Conservation (phyloP, 2,888 invertebrate genomes). For the Poecilus cupreus region DNA sequence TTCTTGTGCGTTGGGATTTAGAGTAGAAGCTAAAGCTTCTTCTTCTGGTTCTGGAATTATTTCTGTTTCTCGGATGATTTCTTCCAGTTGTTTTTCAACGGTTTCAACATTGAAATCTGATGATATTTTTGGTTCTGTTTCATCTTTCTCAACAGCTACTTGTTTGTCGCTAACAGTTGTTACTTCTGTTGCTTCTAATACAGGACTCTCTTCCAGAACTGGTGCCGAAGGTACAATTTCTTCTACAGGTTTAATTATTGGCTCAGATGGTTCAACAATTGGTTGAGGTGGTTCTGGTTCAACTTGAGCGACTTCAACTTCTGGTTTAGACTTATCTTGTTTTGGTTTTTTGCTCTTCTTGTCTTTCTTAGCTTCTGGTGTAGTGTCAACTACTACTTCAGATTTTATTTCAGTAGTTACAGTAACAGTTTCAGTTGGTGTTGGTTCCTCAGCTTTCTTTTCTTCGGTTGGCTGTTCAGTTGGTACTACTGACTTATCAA, state of each 20-base stretch:
- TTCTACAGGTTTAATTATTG: neutral
- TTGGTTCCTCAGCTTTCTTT: too few species aligned
- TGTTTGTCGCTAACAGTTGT: slow-evolving; percentile 33
- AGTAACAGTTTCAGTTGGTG: neutral
- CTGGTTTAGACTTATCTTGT: neutral
- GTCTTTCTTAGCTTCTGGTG: neutral
- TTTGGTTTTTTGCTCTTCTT: slow-evolving; percentile 15
- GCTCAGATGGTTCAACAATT: neutral
- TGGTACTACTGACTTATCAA: too few species aligned
- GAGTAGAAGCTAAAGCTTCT: slow-evolving; percentile 63
- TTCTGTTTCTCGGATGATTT: slow-evolving; percentile 68
- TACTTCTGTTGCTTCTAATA: slow-evolving; percentile 16
- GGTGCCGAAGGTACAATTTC: neutral
- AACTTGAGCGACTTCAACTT: neutral
- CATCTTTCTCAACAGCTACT: slow-evolving; percentile 39
- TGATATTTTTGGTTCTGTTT: slow-evolving; percentile 59
- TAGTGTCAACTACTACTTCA: neutral
- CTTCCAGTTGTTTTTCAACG: slow-evolving; percentile 66
- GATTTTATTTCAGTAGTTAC: neutral
- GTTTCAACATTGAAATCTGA: slow-evolving; percentile 60
- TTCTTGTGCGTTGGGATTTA: slow-evolving; percentile 71
- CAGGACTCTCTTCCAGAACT: neutral
- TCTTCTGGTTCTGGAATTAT: slow-evolving; percentile 67
- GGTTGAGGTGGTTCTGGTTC: neutral
- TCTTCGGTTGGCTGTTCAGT: neutral